These are phyloP conservation scores for Cranoglanis bouderius DNA, from an alignment of 2,113 vertebrate genomes.

Conservation along the genomic window DNA sequence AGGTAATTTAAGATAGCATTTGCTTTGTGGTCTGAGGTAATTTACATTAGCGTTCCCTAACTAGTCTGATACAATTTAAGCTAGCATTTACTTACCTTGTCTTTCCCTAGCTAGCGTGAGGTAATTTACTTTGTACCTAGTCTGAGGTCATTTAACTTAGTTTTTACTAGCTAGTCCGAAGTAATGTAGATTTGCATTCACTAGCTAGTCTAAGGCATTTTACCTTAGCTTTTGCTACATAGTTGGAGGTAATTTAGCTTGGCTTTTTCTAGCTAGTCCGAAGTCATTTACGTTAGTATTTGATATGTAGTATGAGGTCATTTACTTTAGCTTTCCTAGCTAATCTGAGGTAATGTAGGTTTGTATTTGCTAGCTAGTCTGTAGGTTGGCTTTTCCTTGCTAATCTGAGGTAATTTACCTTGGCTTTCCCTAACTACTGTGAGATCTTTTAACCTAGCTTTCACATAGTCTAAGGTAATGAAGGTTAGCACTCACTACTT, in stretches of 20 bases:
- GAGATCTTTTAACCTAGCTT: neutral
- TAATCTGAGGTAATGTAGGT: neutral
- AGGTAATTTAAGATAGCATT: neutral
- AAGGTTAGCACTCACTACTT: neutral
- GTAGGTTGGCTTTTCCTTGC: neutral
- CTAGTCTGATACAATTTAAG: neutral
- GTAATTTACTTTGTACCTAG: neutral
- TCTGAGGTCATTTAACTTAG: neutral
- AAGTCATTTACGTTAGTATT: neutral
- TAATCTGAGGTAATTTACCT: neutral
- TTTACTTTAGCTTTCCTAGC: neutral
- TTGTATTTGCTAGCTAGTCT: neutral
- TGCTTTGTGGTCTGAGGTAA: no score
- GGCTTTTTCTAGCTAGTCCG: neutral
- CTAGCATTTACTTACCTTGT: neutral
- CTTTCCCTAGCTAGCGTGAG: neutral
- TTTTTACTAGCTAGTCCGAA: neutral
- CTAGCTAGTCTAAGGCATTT: neutral
- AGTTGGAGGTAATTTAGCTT: neutral
- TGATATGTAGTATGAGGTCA: neutral
- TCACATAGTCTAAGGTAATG: neutral
- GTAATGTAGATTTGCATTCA: neutral
- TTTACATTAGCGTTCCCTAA: neutral
- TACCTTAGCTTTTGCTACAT: neutral
- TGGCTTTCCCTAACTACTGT: neutral